Conservation (phyloP, 2,888 invertebrate genomes). For the Eupithecia subfuscata region DNA sequence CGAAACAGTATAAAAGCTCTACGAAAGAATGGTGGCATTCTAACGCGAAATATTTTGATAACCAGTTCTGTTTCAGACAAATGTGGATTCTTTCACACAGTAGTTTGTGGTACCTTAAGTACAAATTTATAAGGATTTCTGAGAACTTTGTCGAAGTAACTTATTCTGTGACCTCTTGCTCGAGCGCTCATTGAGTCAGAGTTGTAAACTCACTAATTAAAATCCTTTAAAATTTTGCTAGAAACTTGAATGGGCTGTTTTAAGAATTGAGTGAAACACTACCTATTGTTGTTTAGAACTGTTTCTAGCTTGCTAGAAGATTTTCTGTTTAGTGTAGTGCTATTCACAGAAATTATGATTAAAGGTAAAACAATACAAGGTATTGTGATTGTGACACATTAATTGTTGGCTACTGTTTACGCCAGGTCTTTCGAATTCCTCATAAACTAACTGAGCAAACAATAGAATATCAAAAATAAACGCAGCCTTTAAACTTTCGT, state of each 20-base stretch:
- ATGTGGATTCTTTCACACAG: slow-evolving; percentile 66
- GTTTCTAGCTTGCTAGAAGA: neutral
- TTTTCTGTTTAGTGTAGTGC: neutral
- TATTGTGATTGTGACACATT: neutral
- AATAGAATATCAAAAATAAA: slow-evolving; percentile 9
- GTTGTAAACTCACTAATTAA: slow-evolving; percentile 62
- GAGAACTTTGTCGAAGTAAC: slow-evolving; percentile 57
- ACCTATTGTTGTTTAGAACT: slow-evolving; percentile 1
- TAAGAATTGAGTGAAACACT: slow-evolving; percentile 18
- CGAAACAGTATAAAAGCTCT: neutral
- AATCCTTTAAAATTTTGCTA: slow-evolving; percentile 61
- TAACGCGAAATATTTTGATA: slow-evolving; percentile 25
- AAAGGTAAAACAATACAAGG: neutral
- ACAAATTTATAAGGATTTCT: slow-evolving; percentile 73
- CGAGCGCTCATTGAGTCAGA: slow-evolving; percentile 70
- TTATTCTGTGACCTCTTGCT: slow-evolving; percentile 44
- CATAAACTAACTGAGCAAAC: slow-evolving; percentile 1
- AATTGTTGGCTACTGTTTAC: neutral
- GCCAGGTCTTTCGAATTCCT: neutral
- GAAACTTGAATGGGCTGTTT: slow-evolving; percentile 42
- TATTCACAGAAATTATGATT: neutral
- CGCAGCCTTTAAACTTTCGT: neutral
- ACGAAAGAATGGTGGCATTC: slow-evolving; percentile 47
- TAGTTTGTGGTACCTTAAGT: slow-evolving; percentile 81
- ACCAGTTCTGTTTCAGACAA: slow-evolving; percentile 1